Percentiles rank a stretch among this genome's conserved stretches.
These are phyloP conservation scores for Aptenodytes patagonicus DNA, from an alignment of 2,113 vertebrate genomes.

Conservation along the genomic window DNA sequence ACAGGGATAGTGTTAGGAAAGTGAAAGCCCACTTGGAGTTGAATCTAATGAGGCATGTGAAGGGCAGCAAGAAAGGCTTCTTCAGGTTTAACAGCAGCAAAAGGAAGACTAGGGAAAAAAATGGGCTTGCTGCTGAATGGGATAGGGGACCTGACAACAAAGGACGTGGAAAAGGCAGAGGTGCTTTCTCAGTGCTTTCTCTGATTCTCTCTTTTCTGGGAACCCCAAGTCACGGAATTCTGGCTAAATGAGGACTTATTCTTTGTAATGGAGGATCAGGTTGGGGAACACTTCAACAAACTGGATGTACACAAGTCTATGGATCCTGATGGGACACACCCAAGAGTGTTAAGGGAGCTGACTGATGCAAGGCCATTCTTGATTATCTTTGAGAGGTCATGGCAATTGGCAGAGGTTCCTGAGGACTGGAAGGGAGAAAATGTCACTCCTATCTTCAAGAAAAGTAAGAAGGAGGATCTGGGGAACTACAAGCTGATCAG, in stretches of 20 bases:
- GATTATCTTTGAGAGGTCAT: neutral
- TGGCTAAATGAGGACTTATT: neutral
- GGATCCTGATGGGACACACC: neutral
- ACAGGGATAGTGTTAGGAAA: neutral
- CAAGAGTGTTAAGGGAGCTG: neutral
- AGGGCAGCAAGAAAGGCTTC: neutral
- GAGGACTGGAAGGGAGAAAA: neutral
- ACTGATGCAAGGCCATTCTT: neutral
- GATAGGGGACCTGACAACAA: neutral
- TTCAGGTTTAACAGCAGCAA: neutral
- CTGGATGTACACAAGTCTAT: neutral
- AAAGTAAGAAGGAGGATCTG: neutral
- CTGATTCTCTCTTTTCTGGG: neutral
- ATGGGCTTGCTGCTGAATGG: neutral
- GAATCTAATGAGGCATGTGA: neutral
- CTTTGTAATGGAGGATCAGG: neutral
- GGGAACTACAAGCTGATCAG: neutral
- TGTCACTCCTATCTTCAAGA: neutral
- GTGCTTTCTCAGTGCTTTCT: neutral
- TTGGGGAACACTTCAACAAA: neutral
- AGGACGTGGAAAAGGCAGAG: neutral
- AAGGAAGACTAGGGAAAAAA: neutral
- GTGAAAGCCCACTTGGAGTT: neutral
- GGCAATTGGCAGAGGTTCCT: neutral
- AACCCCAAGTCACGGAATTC: neutral